Evolutionary conservation across 2,888 invertebrate genomes (phyloP).

Genomic region (Coelogynopora nodosa): DNA sequence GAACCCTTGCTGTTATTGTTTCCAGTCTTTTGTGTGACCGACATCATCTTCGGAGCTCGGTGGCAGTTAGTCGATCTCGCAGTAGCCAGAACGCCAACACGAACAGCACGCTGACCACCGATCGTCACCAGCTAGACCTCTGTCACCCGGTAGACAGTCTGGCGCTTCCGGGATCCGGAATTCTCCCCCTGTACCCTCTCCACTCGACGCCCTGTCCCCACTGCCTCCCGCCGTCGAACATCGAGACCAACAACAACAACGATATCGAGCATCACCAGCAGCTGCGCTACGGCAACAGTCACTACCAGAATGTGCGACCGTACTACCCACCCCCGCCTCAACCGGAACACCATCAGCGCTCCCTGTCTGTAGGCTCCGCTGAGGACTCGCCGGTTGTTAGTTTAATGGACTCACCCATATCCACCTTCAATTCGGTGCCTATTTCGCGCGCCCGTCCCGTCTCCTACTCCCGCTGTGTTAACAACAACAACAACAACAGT

Average conservation of each 20-base stretch:
- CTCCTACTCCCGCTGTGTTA: neutral
- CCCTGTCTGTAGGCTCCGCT: conserved; percentile 3
- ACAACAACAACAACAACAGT: neutral
- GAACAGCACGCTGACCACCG: neutral
- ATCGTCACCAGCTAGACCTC: neutral
- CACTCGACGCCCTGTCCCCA: neutral
- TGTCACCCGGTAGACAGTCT: neutral
- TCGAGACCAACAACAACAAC: neutral
- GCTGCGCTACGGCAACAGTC: neutral
- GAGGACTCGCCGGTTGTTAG: conserved; percentile 16
- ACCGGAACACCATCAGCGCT: neutral
- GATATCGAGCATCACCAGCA: neutral
- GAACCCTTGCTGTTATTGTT: too few species aligned
- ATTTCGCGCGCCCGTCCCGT: neutral
- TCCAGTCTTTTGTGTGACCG: neutral
- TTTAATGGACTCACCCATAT: conserved; percentile 10
- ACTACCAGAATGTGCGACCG: neutral
- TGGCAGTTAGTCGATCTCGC: conserved; percentile 2
- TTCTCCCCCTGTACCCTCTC: neutral
- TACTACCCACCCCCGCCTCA: neutral
- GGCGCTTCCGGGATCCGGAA: neutral
- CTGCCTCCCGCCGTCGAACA: neutral
- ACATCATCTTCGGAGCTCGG: neutral
- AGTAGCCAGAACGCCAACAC: neutral
- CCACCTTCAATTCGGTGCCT: neutral